A percentile compares a stretch with the other conserved stretches of the same genome.
Conservation (phyloP, 2,113 vertebrate species). For the Perca schrenkii region DNA sequence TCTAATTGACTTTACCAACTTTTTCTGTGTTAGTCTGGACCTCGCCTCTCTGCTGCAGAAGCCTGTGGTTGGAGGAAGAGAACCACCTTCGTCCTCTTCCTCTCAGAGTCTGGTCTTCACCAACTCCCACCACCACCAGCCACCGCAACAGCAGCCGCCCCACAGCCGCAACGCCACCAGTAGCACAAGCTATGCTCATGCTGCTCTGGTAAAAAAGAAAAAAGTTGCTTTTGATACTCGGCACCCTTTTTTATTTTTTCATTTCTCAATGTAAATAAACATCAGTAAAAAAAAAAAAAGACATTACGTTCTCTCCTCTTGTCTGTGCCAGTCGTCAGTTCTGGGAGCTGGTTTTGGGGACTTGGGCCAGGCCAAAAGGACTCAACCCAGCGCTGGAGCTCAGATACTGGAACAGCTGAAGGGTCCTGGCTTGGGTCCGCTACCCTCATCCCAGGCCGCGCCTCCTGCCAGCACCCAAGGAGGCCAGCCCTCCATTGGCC, state of each 20-base stretch:
- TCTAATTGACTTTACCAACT: neutral
- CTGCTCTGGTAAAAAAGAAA: slow-evolving; percentile 83
- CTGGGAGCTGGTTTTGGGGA: slow-evolving; percentile 95
- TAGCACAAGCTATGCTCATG: slow-evolving; percentile 89
- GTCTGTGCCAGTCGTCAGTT: slow-evolving; percentile 88
- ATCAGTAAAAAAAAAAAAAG: too few species aligned
- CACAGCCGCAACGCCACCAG: slow-evolving; percentile 83
- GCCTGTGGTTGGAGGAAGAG: slow-evolving; percentile 82
- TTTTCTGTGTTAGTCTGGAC: slow-evolving; percentile 86
- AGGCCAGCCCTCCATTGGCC: slow-evolving; percentile 74
- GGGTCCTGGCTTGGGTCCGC: slow-evolving; percentile 89
- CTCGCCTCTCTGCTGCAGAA: slow-evolving; percentile 92
- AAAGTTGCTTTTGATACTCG: neutral
- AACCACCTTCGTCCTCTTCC: slow-evolving; percentile 86
- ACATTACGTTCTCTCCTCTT: neutral
- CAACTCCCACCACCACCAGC: slow-evolving; percentile 89
- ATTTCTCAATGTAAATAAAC: neutral
- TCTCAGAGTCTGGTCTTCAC: slow-evolving; percentile 95
- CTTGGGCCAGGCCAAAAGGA: slow-evolving; percentile 84
- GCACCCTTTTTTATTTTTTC: neutral
- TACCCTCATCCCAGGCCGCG: slow-evolving; percentile 82
- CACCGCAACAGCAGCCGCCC: slow-evolving; percentile 52
- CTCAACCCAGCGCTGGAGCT: slow-evolving; percentile 83
- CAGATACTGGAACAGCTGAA: slow-evolving; percentile 95
- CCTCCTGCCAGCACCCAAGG: slow-evolving; percentile 85